Evolutionary conservation across 2,888 invertebrate genomes (phyloP).

Genomic region (Troilus luridus): DNA sequence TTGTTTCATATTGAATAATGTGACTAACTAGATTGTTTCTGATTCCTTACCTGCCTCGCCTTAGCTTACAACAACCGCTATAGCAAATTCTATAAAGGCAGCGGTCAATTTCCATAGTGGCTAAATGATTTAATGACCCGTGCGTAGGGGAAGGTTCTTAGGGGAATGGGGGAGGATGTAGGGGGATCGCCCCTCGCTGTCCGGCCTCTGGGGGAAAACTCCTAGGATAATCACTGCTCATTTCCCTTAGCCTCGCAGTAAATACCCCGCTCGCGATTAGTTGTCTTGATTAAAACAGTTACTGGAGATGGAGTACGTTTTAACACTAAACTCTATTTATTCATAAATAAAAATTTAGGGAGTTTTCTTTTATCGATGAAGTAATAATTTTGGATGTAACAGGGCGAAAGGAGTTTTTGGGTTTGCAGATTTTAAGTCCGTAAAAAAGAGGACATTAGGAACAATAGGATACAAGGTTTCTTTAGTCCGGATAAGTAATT

Average conservation of each 20-base stretch:
- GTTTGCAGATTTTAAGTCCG: too few relatives aligned
- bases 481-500: too few relatives aligned
- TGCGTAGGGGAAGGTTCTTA: background rate
- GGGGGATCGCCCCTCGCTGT: background rate
- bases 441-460: too few relatives aligned
- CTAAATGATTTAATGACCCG: conserved; percentile 47
- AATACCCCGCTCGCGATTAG: background rate
- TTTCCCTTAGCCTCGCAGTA: background rate
- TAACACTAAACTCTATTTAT: too few relatives aligned
- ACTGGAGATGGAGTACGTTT: too few relatives aligned
- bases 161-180: background rate
- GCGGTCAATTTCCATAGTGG: conserved; percentile 48
- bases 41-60: background rate
- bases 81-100: conserved; percentile 43
- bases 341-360: too few relatives aligned
- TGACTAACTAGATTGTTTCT: background rate
- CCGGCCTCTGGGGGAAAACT: background rate
- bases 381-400: too few relatives aligned
- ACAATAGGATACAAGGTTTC: too few relatives aligned
- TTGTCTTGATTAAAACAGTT: background rate
- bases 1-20: too few relatives aligned
- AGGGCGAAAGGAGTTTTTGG: too few relatives aligned
- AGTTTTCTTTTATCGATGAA: too few relatives aligned
- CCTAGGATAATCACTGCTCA: conserved; percentile 21
- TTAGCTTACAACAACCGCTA: background rate